Percentiles rank a stretch among this genome's conserved stretches.
phyloP scores from a whole-genome alignment of 2,113 vertebrate genomes.

The Scopus umbretta region DNA sequence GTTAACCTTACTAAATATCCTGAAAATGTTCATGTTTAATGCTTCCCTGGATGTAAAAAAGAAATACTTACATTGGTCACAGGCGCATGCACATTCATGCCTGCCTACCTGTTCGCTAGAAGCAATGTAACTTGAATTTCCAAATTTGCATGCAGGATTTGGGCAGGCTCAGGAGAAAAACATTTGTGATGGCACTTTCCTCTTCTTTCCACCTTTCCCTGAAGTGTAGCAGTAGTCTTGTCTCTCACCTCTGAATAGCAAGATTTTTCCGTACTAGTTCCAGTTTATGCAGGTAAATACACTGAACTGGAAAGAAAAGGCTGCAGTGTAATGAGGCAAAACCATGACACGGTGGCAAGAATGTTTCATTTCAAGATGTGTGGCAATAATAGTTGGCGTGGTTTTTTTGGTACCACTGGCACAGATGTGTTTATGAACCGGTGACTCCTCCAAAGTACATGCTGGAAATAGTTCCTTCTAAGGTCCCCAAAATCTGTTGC shows the following conservation, averaged over 20 bases:
- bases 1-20: not conserved
- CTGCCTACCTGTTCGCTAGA: not conserved
- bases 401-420: not conserved
- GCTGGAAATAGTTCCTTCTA: not conserved
- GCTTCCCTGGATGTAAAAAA: not conserved
- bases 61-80: not conserved
- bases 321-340: not conserved
- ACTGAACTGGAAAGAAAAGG: not conserved
- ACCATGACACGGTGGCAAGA: fast-evolving
- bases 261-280: not conserved
- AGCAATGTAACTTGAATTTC: not conserved
- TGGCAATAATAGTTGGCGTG: not conserved
- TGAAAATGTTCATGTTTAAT: not conserved
- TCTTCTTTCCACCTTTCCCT: not conserved
- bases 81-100: fast-evolving
- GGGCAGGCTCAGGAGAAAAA: not conserved
- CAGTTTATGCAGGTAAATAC: not conserved
- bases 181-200: not conserved
- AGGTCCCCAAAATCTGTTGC: not conserved
- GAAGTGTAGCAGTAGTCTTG: not conserved
- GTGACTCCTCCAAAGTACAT: not conserved
- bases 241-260: not conserved
- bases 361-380: not conserved
- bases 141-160: not conserved
- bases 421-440: not conserved